Percentiles rank a stretch among this genome's conserved stretches.
phyloP scores from a whole-genome alignment of 2,113 vertebrate species.

The Neodontobutis hainanensis region DNA sequence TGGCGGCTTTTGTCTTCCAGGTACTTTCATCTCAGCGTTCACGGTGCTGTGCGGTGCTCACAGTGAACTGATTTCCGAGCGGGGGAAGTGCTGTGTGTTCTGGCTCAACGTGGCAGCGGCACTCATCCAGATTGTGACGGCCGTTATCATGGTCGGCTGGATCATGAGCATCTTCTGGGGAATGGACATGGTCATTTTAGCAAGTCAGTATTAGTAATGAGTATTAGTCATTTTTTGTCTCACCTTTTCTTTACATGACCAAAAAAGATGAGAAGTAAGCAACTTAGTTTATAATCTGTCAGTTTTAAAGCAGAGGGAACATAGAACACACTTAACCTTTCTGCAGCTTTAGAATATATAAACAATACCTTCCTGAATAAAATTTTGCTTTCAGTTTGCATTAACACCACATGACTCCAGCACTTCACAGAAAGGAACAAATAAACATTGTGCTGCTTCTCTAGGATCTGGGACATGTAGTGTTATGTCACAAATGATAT shows the following conservation, averaged over 20 bases:
- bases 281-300: no score
- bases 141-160: constrained; percentile 98
- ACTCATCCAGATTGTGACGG: constrained; percentile 94
- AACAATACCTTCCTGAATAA: not conserved
- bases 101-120: constrained; percentile 97
- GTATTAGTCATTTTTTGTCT: not conserved
- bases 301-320: not conserved
- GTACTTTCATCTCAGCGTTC: constrained; percentile 94
- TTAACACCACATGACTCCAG: constrained; percentile 1
- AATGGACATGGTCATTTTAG: constrained; percentile 99
- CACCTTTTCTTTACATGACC: constrained; percentile 21
- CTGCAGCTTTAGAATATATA: not conserved
- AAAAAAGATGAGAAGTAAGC: no score
- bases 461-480: not conserved
- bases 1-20: constrained; percentile 63
- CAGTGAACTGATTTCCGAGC: constrained; percentile 88
- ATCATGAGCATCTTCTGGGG: constrained; percentile 99
- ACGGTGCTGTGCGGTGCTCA: constrained; percentile 93
- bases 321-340: not conserved
- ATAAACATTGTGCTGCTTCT: not conserved
- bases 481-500: constrained; percentile 3
- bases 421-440: not conserved
- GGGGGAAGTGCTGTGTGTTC: constrained; percentile 94
- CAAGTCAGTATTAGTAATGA: constrained; percentile 83
- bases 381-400: not conserved